A percentile compares a stretch with the other conserved stretches of the same genome.
phyloP scores from a whole-genome alignment of 2,888 invertebrate species.

The Campoplex capitator region DNA sequence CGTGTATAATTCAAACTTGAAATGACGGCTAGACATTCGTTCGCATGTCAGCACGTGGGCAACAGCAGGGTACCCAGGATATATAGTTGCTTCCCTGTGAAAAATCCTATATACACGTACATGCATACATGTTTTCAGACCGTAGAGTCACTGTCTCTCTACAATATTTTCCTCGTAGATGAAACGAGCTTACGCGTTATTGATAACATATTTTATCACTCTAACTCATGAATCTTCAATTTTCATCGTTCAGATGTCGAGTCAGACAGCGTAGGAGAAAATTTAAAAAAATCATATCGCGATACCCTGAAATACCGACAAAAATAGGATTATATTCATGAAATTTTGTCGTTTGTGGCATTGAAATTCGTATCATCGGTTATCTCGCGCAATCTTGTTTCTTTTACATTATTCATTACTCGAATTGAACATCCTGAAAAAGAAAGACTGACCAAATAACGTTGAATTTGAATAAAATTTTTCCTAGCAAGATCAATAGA shows the following conservation, averaged over 20 bases:
- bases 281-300: background rate
- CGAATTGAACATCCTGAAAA: background rate
- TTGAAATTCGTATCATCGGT: background rate
- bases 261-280: background rate
- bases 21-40: constrained; percentile 62
- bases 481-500: background rate
- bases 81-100: constrained; percentile 12
- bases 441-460: background rate
- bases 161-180: constrained; percentile 20
- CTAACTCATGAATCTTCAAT: background rate
- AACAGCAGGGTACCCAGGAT: background rate
- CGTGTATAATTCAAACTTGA: constrained; percentile 65
- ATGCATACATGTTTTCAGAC: constrained; percentile 6
- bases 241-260: background rate
- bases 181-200: constrained; percentile 39
- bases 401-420: background rate
- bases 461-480: background rate
- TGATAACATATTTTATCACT: constrained; percentile 38
- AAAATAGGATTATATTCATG: constrained; percentile 13
- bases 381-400: background rate
- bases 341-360: background rate
- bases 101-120: constrained; percentile 18
- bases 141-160: constrained; percentile 15
- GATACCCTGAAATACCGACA: background rate
- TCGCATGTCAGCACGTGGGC: constrained; percentile 40